Evolutionary conservation across 2,797 vertebrate species (phyloP), one percentile per base, ranked within the genome.

Genomic region (Neostethus bicornis): DNA sequence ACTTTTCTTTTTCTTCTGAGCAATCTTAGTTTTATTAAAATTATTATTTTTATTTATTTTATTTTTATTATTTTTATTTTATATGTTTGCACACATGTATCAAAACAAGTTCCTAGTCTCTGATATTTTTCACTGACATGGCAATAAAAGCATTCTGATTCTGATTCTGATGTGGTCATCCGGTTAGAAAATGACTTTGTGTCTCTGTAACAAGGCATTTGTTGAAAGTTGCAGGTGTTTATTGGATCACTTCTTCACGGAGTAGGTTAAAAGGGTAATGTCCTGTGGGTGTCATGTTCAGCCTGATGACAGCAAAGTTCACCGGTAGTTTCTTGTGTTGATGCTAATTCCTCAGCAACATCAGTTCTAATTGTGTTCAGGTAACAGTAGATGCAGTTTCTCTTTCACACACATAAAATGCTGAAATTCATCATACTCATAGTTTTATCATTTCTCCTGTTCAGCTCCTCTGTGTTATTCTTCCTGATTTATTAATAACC

Each of bases 201-300:
- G 41, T 77, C 31, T 58, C 51, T 65, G 25, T 42, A 43, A 31
- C 0, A 5, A 24, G 23, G 41, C 57, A 31, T 11, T 13, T 64
- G 35, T 13, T 39, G 51, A 11, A 61, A 4, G 5, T 24, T 38
- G 29, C 13, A 23, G 32, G 24, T 41, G 21, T 28, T 70, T 25
- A 41, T 24, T 66, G 46, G 11, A 21, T 61, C 14, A 17, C 21
- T 45, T 57, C 5, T 46, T 47, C 50, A 49, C 47, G 38, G 21
- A 37, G 60, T 44, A 51, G 57, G 39, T 55, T 41, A 57, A 55
- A 59, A 28, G 4, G 46, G 56, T 46, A 51, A 51, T 49, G 49
- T 61, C 44, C 53, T 38, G 17, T 31, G 23, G 28, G 51, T 70
- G 31, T 77, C 55, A 11, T 59, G 35, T 75, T 80, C 45, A 43